These are phyloP conservation scores for Netelia fuscicornis DNA, from an alignment of 2,888 invertebrate genomes.

Conservation along the genomic window DNA sequence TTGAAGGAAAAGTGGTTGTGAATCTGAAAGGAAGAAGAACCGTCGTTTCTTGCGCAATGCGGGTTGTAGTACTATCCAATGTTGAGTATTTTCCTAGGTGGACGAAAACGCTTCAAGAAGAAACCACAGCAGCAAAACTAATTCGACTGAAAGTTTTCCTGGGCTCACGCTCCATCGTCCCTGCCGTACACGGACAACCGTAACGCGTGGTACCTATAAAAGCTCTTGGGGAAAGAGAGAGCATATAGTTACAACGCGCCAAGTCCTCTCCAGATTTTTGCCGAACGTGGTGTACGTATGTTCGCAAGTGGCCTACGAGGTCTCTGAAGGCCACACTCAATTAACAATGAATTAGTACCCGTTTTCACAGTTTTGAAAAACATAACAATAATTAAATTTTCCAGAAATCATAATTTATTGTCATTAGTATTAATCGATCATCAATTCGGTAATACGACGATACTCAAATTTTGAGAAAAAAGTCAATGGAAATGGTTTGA, in stretches of 20 bases:
- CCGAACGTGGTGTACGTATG: neutral
- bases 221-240: slow-evolving; percentile 22
- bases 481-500: no score
- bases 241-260: slow-evolving; percentile 4
- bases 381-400: neutral
- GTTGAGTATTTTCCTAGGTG: neutral
- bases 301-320: neutral
- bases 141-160: slow-evolving; percentile 53
- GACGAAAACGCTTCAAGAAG: slow-evolving; percentile 21
- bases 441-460: no score
- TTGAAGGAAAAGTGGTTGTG: neutral
- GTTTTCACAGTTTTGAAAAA: slow-evolving; percentile 7
- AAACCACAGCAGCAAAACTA: slow-evolving; percentile 50
- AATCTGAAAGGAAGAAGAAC: neutral
- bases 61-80: neutral
- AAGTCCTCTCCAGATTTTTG: neutral
- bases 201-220: slow-evolving; percentile 22
- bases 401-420: no score
- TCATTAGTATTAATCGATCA: no score
- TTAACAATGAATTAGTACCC: slow-evolving; percentile 21
- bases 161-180: neutral
- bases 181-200: slow-evolving; percentile 7
- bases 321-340: neutral
- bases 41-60: slow-evolving; percentile 17
- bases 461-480: no score